These are phyloP conservation scores for Meleagris gallopavo DNA, from an alignment of 2,113 vertebrate species.

Conservation along the genomic window DNA sequence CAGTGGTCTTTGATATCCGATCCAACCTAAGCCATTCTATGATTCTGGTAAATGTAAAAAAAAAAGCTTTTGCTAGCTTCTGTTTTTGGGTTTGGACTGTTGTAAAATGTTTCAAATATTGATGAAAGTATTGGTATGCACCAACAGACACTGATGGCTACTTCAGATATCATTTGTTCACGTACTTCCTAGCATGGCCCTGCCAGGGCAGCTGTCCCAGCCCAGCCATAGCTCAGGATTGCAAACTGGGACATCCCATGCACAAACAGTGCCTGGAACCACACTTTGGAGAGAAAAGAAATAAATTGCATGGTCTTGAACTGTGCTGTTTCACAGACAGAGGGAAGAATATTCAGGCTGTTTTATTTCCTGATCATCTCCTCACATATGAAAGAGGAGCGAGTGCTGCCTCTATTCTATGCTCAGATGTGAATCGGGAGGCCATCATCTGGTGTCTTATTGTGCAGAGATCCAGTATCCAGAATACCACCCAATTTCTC, in stretches of 20 bases:
- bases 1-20: too few species aligned
- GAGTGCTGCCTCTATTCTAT: background rate
- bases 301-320: background rate
- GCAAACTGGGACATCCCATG: background rate
- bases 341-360: background rate
- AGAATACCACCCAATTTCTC: background rate
- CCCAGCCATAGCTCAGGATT: fast-evolving
- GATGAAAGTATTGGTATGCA: background rate
- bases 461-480: background rate
- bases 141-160: fast-evolving
- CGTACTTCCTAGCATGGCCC: background rate
- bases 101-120: background rate
- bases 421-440: background rate
- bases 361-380: background rate
- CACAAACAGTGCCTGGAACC: background rate
- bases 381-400: background rate
- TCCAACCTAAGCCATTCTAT: too few species aligned
- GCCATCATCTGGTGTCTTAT: background rate
- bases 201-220: background rate
- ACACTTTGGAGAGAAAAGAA: background rate
- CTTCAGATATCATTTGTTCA: background rate
- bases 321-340: background rate
- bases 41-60: background rate
- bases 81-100: background rate
- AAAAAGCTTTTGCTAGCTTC: background rate